Percentiles rank a stretch among this genome's conserved stretches.
phyloP scores from a whole-genome alignment of 2,113 vertebrate species.

The Indicator indicator region DNA sequence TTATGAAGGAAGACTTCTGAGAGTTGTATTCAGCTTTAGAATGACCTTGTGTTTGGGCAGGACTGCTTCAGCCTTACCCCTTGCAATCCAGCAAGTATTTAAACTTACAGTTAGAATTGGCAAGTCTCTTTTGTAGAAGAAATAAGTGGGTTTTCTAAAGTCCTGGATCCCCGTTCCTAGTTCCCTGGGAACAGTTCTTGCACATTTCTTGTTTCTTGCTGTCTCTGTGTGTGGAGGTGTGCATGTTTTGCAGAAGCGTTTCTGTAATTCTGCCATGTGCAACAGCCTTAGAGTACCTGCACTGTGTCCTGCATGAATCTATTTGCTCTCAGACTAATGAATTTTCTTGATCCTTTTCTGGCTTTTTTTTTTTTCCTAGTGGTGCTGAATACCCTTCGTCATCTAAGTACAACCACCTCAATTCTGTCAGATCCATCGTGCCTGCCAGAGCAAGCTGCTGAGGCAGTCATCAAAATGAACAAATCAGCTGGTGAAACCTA shows the following conservation, averaged over 20 bases:
- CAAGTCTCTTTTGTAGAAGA: neutral
- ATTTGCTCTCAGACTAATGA: neutral
- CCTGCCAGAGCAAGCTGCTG: slow-evolving; percentile 87
- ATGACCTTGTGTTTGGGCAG: neutral
- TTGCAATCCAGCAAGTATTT: neutral
- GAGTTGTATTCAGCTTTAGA: neutral
- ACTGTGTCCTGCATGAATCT: neutral
- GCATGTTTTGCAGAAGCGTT: neutral
- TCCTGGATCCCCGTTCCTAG: neutral
- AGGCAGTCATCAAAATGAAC: slow-evolving; percentile 74
- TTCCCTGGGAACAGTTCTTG: neutral
- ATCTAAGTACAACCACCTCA: slow-evolving; percentile 89
- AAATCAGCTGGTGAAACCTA: slow-evolving; percentile 72
- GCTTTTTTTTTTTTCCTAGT: slow-evolving; percentile 66
- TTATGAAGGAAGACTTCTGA: neutral
- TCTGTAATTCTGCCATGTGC: neutral
- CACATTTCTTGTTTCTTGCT: neutral
- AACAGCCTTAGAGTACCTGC: neutral
- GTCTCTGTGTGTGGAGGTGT: neutral
- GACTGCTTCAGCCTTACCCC: neutral
- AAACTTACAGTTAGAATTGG: neutral
- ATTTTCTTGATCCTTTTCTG: neutral
- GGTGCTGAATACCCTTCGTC: slow-evolving; percentile 88
- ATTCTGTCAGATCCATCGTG: slow-evolving; percentile 85
- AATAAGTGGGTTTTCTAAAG: neutral